Conservation (phyloP, 1,140 invertebrate species). For the Eriocheir sinensis region DNA sequence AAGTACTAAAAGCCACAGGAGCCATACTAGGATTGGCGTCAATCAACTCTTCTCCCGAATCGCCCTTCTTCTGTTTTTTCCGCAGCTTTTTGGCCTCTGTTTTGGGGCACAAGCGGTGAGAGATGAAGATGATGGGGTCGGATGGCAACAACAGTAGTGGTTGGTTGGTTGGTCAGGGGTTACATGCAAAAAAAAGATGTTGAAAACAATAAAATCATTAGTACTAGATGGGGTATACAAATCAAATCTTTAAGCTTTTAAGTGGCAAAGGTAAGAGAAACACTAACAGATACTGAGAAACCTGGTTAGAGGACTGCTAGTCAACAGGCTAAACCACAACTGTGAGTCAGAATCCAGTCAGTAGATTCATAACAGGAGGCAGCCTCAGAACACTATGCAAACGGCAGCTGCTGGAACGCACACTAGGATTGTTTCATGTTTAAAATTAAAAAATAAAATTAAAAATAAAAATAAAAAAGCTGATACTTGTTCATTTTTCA, state of each 20-base stretch:
- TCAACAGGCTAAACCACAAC: conserved; percentile 66
- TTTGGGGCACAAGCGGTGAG: conserved; percentile 80
- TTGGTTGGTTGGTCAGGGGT: conserved; percentile 77
- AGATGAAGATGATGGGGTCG: conserved; percentile 70
- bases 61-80: conserved; percentile 88
- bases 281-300: conserved; percentile 66
- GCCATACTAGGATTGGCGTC: conserved; percentile 76
- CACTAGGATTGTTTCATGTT: not conserved
- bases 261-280: conserved; percentile 72
- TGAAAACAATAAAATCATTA: conserved; percentile 80
- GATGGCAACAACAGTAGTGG: conserved; percentile 73
- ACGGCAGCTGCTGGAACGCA: not conserved
- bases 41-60: conserved; percentile 79
- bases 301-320: conserved; percentile 69
- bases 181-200: conserved; percentile 76
- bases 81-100: conserved; percentile 95
- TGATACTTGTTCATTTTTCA: not conserved
- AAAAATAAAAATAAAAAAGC: not conserved
- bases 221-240: conserved; percentile 69
- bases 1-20: conserved; percentile 74
- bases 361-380: conserved; percentile 51
- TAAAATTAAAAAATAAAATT: not conserved
- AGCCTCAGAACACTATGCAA: conserved; percentile 35
- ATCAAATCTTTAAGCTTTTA: conserved; percentile 77
- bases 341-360: conserved; percentile 61